A percentile compares a stretch with the other conserved stretches of the same genome.
Conservation (phyloP, 1,140 invertebrate species). For the Heliconius congener region DNA sequence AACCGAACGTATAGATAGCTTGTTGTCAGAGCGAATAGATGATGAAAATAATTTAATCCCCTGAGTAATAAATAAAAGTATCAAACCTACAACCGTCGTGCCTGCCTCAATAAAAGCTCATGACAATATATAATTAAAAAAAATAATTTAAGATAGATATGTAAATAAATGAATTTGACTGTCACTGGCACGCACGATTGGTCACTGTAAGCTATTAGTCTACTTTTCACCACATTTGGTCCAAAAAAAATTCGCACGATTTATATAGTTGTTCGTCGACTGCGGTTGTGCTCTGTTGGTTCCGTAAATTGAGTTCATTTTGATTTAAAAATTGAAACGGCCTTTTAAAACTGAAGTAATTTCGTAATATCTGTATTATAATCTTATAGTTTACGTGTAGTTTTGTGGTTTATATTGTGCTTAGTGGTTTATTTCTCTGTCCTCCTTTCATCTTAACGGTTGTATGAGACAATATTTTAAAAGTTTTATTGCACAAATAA, state of each 20-base stretch:
- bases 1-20: no score
- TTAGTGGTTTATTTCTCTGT: background rate
- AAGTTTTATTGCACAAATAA: no score
- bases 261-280: constrained; percentile 17
- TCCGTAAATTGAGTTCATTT: background rate
- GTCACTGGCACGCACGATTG: background rate
- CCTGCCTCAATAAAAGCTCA: no score
- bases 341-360: constrained; percentile 6
- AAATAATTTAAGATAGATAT: background rate
- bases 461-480: background rate
- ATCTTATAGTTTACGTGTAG: background rate
- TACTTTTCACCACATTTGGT: constrained; percentile 2
- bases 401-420: background rate
- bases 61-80: no score
- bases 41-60: no score
- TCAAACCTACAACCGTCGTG: no score
- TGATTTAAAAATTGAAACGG: constrained; percentile 6
- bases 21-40: no score
- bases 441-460: background rate
- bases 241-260: background rate
- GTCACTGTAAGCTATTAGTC: background rate
- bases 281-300: constrained; percentile 2
- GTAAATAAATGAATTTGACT: background rate
- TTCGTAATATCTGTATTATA: background rate
- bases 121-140: background rate